Base-by-base conservation (phyloP, 1,140 invertebrate genomes). In the Aphis craccivora region DNA sequence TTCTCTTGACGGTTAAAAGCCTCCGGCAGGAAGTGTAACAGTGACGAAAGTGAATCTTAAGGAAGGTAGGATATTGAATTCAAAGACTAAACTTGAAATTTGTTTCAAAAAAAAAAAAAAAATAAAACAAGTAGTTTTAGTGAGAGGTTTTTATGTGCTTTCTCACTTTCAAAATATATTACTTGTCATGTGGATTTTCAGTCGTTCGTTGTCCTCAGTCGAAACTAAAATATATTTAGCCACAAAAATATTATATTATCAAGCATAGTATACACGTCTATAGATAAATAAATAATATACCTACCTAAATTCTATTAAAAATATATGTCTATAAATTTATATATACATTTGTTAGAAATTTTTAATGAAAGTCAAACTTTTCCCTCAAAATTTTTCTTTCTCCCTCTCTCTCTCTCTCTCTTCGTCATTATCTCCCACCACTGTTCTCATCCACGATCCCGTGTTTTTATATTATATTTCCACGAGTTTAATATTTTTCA, bases 401-500 rank as follows among this genome's bases (percentile, higher is more conserved):
- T 43, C 37, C 45, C 25, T 25, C 22, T 22, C 84, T 43, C 37
- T 86, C 25, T 87, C 25, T 45, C 2, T n/a, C 43, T 48, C 25
- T 45, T 35, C 22, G 4, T n/a, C n/a, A 11, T 22, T n/a, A 20
- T 45, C 43, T 45, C 43, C 48, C n/a, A n/a, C 48, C 20, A 22
- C 48, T 5, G 35, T 35, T 6, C 11, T 76, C 14, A 22, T 76
- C n/a, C 86, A 4, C 45, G 30, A 25, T 4, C 1, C 22, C 23
- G 37, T 90, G n/a, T 67, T 76, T 76, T 76, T 67, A 40, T 90
- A 90, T 60, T 60, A 90, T 67, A 67, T 55, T 55, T 86, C n/a
- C 35, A 51, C 76, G 91, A 86, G 76, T 86, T 93, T 93, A 84
- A 93, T 93, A 93, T 93, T 93, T 86, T 55, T 23, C 76, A 43